These are phyloP conservation scores for Leptobrachium leishanense DNA, from an alignment of 2,113 vertebrate genomes.

Conservation along the genomic window DNA sequence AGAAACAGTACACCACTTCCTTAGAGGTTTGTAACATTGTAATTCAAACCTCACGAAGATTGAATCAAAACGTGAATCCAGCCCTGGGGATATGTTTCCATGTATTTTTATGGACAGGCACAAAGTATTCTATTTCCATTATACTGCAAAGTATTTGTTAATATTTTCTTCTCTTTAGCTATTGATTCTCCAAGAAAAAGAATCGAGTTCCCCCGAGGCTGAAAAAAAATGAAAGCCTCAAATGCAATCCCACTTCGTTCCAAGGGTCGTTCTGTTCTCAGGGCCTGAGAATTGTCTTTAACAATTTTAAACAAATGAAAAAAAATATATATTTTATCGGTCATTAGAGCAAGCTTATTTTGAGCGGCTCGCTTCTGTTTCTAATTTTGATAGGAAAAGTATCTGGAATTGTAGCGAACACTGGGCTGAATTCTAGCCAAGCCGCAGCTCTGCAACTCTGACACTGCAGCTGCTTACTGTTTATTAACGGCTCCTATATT, in stretches of 20 bases:
- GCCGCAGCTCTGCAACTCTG: no score
- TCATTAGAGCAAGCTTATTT: no score
- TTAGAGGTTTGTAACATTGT: constrained; percentile 77
- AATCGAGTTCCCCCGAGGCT: constrained; percentile 50
- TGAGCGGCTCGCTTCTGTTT: no score
- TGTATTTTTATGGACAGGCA: constrained; percentile 73
- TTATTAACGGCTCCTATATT: no score
- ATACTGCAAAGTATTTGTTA: constrained; percentile 63
- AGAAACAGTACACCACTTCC: constrained; percentile 74
- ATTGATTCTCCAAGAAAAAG: constrained; percentile 51
- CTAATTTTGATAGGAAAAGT: no score
- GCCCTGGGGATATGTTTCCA: constrained; percentile 71
- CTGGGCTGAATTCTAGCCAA: no score
- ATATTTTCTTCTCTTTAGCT: constrained; percentile 50
- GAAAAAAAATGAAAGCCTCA: constrained; percentile 41
- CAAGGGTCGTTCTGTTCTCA: neutral
- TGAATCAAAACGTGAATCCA: constrained; percentile 81
- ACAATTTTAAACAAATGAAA: no score
- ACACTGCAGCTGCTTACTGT: no score
- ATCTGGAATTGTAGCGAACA: no score
- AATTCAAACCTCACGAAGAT: constrained; percentile 80
- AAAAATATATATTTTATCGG: no score
- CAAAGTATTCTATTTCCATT: constrained; percentile 60
- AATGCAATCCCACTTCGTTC: neutral
- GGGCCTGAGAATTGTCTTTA: no score